A percentile compares a stretch with the other conserved stretches of the same genome.
Evolutionary conservation across 1,140 invertebrate genomes (phyloP).

Genomic region (Telenomus remus): DNA sequence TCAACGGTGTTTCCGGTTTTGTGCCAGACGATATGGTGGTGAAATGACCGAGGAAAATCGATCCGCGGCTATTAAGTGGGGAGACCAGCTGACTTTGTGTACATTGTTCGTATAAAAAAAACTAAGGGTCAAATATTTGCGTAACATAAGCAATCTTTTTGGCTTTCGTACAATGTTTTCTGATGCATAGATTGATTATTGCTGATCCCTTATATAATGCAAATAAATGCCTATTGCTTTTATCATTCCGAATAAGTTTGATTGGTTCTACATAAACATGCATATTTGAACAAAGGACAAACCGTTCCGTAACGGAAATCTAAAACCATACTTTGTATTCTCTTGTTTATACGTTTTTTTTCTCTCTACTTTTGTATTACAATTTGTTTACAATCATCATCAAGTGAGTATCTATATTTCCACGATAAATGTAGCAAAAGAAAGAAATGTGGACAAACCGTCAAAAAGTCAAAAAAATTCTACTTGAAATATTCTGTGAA

Average conservation of each 20-base stretch:
- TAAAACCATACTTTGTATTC: too few species aligned
- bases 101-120: conserved; percentile 41
- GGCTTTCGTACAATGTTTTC: conserved; percentile 20
- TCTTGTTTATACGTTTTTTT: too few species aligned
- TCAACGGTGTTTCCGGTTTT: conserved; percentile 38
- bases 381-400: too few species aligned
- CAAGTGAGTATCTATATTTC: too few species aligned
- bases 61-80: conserved; percentile 41
- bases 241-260: not conserved
- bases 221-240: not conserved
- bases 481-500: too few species aligned
- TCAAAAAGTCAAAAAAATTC: too few species aligned
- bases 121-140: conserved; percentile 42
- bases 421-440: too few species aligned
- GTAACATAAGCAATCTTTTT: conserved; percentile 35
- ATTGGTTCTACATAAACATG: too few species aligned
- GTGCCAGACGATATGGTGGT: conserved; percentile 34
- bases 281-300: too few species aligned
- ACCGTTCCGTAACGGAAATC: too few species aligned
- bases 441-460: too few species aligned
- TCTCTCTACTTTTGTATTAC: too few species aligned
- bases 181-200: conserved; percentile 6
- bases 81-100: conserved; percentile 44
- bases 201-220: conserved; percentile 21
- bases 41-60: conserved; percentile 54